Base-by-base conservation (phyloP, 2,797 vertebrate genomes). In the Orientallactaga sibirica region DNA sequence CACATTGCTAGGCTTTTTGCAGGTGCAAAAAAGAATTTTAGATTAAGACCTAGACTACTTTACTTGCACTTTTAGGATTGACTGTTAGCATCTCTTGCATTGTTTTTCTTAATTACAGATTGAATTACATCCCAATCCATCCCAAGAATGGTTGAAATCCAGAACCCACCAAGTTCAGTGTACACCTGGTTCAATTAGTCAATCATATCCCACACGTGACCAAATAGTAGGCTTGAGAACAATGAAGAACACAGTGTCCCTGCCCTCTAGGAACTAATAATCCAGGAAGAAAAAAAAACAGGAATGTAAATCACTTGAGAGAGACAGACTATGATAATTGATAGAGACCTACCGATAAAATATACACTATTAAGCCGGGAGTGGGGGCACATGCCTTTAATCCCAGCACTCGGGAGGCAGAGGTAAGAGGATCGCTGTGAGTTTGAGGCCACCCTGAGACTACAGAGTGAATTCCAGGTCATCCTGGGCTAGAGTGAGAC, bases 111-210 rank as follows among this genome's bases (percentile, higher is more conserved):
- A 78, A 58, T 61, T 73, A 41, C 7, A 9, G 37, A 67, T 90
- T 94, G 87, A 93, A 66, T 71, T 76, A 68, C 68, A 71, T 52
- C n/a, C 22, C 16, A 95, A 68, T 37, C 88, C 48, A 90, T 58
- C 29, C 62, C 84, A 90, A 92, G 71, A 67, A 15, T 0, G 6
- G 41, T 67, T 86, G n/a, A 77, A 78, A 87, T 91, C 61, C 83
- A 66, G 78, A 22, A 84, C 14, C 37, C 2, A 73, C 64, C 67
- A 77, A 90, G 25, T 85, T 64, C 43, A 55, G 41, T 52, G 52
- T 64, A 19, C 74, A 73, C 6, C 58, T 52, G 19, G 43, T 64
- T 91, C 88, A 94, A 95, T 92, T 89, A 95, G 93, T 84, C 33
- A 37, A 94, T 84, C 33, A n/a, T n/a, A 55, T 25, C 41, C 71